Percentiles rank a stretch among this genome's conserved stretches.
Evolutionary conservation across 2,888 invertebrate genomes (phyloP).

Genomic region (Anaspis maculata): DNA sequence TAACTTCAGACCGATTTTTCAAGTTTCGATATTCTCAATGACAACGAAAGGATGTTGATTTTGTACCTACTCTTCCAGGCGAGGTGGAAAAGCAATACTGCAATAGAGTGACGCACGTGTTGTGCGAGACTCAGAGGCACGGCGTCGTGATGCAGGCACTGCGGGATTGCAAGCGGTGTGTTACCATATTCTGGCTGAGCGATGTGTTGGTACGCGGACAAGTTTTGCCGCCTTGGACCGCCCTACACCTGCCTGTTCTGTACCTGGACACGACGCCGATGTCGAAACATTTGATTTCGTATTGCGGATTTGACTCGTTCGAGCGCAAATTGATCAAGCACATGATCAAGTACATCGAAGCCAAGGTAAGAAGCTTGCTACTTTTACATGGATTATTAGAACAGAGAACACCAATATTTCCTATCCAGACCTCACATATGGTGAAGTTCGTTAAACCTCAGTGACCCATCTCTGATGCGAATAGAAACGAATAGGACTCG

Average conservation of each 20-base stretch:
- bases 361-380: too few relatives aligned
- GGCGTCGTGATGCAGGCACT: conserved; percentile 81
- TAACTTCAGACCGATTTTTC: too few relatives aligned
- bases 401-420: too few relatives aligned
- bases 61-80: conserved; percentile 43
- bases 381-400: too few relatives aligned
- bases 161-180: conserved; percentile 60
- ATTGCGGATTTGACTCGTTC: conserved; percentile 85
- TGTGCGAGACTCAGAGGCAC: conserved; percentile 85
- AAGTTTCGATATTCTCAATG: not conserved
- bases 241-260: conserved; percentile 77
- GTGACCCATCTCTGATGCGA: too few relatives aligned
- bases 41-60: not conserved
- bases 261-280: conserved; percentile 61
- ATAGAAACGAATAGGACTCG: too few relatives aligned
- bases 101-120: conserved; percentile 80
- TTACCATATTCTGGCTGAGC: conserved; percentile 84
- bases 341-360: conserved; percentile 81
- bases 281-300: conserved; percentile 67
- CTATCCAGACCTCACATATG: too few relatives aligned
- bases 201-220: conserved; percentile 82
- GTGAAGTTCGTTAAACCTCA: too few relatives aligned
- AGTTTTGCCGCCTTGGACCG: conserved; percentile 87
- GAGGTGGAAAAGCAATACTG: conserved; percentile 81
- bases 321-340: conserved; percentile 73